Conservation (phyloP, 2,888 invertebrate genomes). For the Cetonia aurata region DNA sequence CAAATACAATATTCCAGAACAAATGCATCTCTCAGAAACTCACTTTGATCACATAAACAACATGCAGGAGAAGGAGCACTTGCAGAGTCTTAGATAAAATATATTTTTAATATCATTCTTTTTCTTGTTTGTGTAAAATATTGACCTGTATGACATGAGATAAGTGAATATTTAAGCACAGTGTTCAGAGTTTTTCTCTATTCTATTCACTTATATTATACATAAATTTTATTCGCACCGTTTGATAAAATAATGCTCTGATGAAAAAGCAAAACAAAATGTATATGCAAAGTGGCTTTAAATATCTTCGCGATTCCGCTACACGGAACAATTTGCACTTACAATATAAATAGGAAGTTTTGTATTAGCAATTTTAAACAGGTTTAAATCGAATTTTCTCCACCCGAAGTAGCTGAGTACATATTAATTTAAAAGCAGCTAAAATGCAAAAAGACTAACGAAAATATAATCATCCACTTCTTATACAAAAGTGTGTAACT, state of each 20-base stretch:
- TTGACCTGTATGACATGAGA: neutral
- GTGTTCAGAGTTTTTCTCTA: neutral
- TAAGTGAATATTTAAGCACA: neutral
- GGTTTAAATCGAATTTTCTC: conserved; percentile 5
- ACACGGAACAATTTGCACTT: too few relatives aligned
- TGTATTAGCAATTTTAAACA: too few relatives aligned
- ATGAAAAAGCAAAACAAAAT: too few relatives aligned
- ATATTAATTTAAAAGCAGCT: conserved; percentile 28
- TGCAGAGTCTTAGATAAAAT: conserved; percentile 14
- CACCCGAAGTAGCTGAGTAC: conserved; percentile 3
- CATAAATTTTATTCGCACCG: too few relatives aligned
- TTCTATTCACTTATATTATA: too few relatives aligned
- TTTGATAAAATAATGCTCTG: too few relatives aligned
- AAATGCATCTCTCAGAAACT: neutral
- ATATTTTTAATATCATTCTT: conserved; percentile 33
- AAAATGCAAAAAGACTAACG: conserved; percentile 22
- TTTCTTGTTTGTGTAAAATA: neutral
- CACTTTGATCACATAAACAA: conserved; percentile 27
- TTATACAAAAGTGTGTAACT: conserved; percentile 35
- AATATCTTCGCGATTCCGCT: too few relatives aligned
- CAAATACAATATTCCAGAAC: too few relatives aligned
- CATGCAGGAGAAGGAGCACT: neutral
- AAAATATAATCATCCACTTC: conserved; percentile 35
- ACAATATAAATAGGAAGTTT: too few relatives aligned
- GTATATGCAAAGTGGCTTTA: too few relatives aligned